Evolutionary conservation across 2,113 vertebrate genomes (phyloP).

Genomic region (Stigmatopora argus): DNA sequence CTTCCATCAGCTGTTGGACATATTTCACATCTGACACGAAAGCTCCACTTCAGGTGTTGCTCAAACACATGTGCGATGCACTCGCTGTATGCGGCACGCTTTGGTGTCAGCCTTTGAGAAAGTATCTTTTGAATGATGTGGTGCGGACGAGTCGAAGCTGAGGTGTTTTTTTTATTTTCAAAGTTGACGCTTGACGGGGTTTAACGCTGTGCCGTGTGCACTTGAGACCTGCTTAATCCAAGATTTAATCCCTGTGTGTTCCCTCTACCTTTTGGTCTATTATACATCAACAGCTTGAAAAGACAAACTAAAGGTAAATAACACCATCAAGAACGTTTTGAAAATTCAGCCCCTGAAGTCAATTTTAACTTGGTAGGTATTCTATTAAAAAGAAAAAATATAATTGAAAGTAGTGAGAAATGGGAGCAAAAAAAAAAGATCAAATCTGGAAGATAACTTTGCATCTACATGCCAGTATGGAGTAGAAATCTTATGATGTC

Average conservation of each 20-base stretch:
- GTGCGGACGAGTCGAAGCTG: not conserved
- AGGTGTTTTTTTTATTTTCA: not conserved
- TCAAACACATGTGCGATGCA: not conserved
- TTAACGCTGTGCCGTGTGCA: not conserved
- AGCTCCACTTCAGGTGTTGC: not conserved
- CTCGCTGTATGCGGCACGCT: not conserved
- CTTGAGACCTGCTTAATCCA: not conserved
- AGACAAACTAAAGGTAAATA: not conserved
- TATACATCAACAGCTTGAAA: not conserved
- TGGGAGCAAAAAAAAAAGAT: no score
- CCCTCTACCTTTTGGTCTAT: not conserved
- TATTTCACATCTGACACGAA: not conserved
- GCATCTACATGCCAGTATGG: no score
- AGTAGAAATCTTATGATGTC: no score
- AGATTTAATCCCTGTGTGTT: not conserved
- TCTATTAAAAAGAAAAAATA: not conserved
- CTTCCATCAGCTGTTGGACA: not conserved
- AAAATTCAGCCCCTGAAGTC: not conserved
- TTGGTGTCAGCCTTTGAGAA: not conserved
- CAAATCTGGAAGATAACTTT: no score
- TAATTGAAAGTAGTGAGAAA: no score
- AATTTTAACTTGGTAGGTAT: not conserved
- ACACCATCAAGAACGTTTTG: not conserved
- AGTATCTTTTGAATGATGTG: constrained; percentile 4
- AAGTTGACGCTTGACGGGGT: not conserved